phyloP scores from a whole-genome alignment of 2,888 invertebrate species.

The Phorcus lineatus region DNA sequence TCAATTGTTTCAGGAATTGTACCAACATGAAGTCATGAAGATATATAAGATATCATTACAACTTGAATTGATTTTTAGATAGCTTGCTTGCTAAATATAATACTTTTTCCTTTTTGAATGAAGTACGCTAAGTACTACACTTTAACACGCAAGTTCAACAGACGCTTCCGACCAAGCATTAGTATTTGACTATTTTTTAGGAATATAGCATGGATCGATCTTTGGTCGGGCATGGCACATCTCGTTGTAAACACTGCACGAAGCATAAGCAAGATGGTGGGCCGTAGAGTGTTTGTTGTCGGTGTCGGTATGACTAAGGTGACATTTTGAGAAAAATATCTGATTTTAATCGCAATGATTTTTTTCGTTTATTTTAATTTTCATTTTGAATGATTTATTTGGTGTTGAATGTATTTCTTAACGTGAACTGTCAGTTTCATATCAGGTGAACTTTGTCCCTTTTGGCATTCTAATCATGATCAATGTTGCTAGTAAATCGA shows the following conservation, averaged over 20 bases:
- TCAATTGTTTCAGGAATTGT: too few relatives aligned
- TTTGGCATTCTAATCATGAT: neutral
- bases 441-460: conserved; percentile 22
- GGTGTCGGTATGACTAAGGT: conserved; percentile 98
- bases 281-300: conserved; percentile 85
- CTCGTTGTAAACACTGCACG: conserved; percentile 17
- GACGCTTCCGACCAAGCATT: too few relatives aligned
- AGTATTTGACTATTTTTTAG: neutral
- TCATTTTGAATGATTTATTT: neutral
- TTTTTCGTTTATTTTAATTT: neutral
- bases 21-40: too few relatives aligned
- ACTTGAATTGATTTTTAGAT: too few relatives aligned
- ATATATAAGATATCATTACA: too few relatives aligned
- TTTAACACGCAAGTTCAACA: too few relatives aligned
- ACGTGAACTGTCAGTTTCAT: neutral
- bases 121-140: too few relatives aligned
- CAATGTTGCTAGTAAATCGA: neutral
- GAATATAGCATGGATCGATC: neutral
- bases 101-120: too few relatives aligned
- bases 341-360: too few relatives aligned
- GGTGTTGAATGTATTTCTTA: neutral
- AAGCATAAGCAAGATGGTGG: conserved; percentile 31
- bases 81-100: too few relatives aligned
- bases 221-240: conserved; percentile 15
- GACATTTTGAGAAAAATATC: conserved; percentile 47